Percentiles rank a stretch among this genome's conserved stretches.
Evolutionary conservation across 1,140 invertebrate genomes (phyloP).

Genomic region (Oryzaephilus surinamensis): DNA sequence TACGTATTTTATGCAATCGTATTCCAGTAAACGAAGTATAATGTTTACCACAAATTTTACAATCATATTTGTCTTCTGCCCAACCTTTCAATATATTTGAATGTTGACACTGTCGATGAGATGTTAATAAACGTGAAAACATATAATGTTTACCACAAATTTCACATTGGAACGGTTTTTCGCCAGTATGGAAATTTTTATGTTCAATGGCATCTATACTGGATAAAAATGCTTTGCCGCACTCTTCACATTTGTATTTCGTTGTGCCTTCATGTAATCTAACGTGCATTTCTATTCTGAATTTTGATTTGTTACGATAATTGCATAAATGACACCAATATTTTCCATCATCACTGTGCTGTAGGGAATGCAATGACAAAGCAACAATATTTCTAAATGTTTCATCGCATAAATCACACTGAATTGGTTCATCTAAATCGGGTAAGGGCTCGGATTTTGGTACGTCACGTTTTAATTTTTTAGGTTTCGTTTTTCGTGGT

Average conservation of each 20-base stretch:
- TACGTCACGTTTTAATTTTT: conserved; percentile 34
- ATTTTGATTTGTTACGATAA: conserved; percentile 42
- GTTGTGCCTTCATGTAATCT: conserved; percentile 44
- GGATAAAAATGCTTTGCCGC: conserved; percentile 41
- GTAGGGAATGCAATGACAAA: conserved; percentile 48
- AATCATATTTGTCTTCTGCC: too few relatives aligned
- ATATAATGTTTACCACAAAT: too few relatives aligned
- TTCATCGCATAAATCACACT: conserved; percentile 44
- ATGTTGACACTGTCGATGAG: too few relatives aligned
- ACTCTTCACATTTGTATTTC: conserved; percentile 42
- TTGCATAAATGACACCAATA: conserved; percentile 42
- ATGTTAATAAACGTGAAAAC: too few relatives aligned
- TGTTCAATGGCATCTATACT: conserved; percentile 36
- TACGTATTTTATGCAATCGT: too few relatives aligned
- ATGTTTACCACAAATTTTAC: too few relatives aligned
- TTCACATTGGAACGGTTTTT: conserved; percentile 28
- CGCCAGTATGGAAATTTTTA: conserved; percentile 36
- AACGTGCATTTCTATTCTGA: conserved; percentile 46
- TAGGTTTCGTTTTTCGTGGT: conserved; percentile 19
- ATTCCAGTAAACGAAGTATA: too few relatives aligned
- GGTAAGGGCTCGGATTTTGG: conserved; percentile 37
- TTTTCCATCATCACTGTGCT: conserved; percentile 42
- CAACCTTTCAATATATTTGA: too few relatives aligned
- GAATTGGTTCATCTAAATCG: conserved; percentile 40
- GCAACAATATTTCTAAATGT: conserved; percentile 48